Evolutionary conservation across 64 coral and sea anemone species (phyloP).

Genomic region (Montipora sp.): DNA sequence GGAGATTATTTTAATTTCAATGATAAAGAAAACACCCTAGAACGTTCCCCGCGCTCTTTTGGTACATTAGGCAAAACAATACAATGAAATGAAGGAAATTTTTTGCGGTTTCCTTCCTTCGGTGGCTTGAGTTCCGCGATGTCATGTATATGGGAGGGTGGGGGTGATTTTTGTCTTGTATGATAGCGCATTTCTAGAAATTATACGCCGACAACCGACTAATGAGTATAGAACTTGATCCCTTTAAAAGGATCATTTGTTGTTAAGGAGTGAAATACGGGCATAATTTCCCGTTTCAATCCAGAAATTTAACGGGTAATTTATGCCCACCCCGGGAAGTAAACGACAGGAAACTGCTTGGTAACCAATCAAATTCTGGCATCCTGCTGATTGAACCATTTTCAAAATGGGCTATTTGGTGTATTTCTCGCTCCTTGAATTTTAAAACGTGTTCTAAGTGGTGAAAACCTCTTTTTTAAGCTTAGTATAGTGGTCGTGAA

Average conservation of each 20-base stretch:
- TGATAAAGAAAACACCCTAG: constrained; percentile 1
- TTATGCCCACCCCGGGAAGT: neutral
- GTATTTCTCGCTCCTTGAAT: neutral
- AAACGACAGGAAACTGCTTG: neutral
- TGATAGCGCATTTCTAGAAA: too few relatives aligned
- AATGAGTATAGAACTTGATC: too few relatives aligned
- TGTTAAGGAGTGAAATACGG: too few relatives aligned
- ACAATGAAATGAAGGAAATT: constrained; percentile 18
- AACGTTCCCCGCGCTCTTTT: constrained; percentile 21
- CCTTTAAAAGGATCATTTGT: too few relatives aligned
- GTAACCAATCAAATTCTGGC: constrained; percentile 35
- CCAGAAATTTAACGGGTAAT: too few relatives aligned
- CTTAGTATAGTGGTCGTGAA: neutral
- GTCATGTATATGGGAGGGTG: constrained; percentile 7
- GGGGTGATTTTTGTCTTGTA: neutral
- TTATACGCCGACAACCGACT: too few relatives aligned
- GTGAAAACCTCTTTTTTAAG: neutral
- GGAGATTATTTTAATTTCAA: constrained; percentile 16
- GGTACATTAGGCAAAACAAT: neutral
- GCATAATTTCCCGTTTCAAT: too few relatives aligned
- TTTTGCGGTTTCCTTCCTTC: constrained; percentile 4
- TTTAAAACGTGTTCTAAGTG: neutral
- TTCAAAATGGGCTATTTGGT: neutral
- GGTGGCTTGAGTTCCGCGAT: neutral
- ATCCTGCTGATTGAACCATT: neutral